Percentiles rank a stretch among this genome's conserved stretches.
These are phyloP conservation scores for Drosophila micromelanica DNA, from an alignment of 1,140 invertebrate genomes.

Conservation along the genomic window DNA sequence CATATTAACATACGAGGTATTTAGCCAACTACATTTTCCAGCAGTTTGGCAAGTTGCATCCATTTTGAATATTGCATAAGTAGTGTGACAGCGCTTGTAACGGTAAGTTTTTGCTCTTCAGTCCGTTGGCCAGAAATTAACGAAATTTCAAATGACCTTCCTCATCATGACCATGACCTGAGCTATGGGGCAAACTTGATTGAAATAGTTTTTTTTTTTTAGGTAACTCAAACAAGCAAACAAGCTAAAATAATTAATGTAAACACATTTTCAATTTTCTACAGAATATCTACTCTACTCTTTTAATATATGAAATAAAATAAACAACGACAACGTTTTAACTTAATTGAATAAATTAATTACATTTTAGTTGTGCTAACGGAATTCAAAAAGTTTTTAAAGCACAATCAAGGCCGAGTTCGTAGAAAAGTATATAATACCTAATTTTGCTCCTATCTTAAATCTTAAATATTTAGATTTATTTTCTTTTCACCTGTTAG, in stretches of 20 bases:
- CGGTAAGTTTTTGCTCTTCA: conserved; percentile 1
- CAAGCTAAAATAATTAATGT: background rate
- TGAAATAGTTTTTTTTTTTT: background rate
- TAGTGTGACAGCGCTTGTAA: conserved; percentile 1
- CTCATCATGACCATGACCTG: conserved; percentile 9
- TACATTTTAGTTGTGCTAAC: too few species aligned
- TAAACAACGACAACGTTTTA: too few species aligned
- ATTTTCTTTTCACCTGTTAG: background rate
- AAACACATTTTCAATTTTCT: too few species aligned
- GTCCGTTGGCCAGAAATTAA: background rate
- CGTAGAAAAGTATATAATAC: too few species aligned
- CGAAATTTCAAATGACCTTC: background rate
- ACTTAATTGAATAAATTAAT: too few species aligned
- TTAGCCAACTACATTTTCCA: conserved; percentile 58
- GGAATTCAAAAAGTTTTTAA: too few species aligned
- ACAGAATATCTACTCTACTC: too few species aligned
- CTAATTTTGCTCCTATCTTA: too few species aligned
- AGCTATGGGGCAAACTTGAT: background rate
- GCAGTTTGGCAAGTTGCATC: conserved; percentile 30
- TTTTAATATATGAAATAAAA: too few species aligned
- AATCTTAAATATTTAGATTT: too few species aligned
- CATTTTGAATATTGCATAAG: conserved; percentile 33
- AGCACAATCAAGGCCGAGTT: too few species aligned
- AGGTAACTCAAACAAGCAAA: background rate
- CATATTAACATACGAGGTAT: conserved; percentile 45